Evolutionary conservation across 2,113 vertebrate genomes (phyloP), one percentile per base, ranked within the genome.

Genomic region (Orthonyx spaldingii): DNA sequence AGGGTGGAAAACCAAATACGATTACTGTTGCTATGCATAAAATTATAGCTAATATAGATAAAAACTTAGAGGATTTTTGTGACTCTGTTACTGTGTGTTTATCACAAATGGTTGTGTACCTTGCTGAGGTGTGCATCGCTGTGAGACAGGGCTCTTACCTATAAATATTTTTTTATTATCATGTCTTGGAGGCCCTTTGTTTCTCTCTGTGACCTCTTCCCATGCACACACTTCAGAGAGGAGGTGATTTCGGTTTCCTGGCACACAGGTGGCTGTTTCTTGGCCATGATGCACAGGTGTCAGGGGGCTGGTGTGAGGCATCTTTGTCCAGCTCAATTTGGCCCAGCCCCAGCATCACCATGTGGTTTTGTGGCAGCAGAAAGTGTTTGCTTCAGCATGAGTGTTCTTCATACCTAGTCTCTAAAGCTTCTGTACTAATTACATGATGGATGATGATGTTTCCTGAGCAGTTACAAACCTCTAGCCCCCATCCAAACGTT

Each of bases 171-270:
- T 12, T 85, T 63, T 11, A n/a, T 2, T 68, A 46, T 22, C 19
- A 2, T n/a, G 49, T 70, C 56, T 85, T 90, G 50, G 64, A 91
- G 81, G 65, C 39, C 56, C 47, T 53, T 85, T 65, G 32, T 93
- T 93, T 84, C 35, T 66, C 37, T 90, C 41, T 37, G 1, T 83
- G 63, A 26, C 11, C 22, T 89, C 42, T 70, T 72, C 6, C 13
- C 16, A 7, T 15, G 8, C 14, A 2, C 4, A 10, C 0, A 0
- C 39, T 65, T 61, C 41, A 61, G 46, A 27, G 20, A 24, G 27
- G 50, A 63, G 24, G 10, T 47, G 21, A 39, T 41, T 72, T 85
- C 74, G 33, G 32, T 71, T 49, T n/a, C 13, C 0, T 22, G 22
- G n/a, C 28, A 33, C 32, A 23, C 23, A 16, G 35, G n/a, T 42